These are phyloP conservation scores for Hippocampus guttulatus DNA, from an alignment of 2,113 vertebrate species.

Conservation along the genomic window DNA sequence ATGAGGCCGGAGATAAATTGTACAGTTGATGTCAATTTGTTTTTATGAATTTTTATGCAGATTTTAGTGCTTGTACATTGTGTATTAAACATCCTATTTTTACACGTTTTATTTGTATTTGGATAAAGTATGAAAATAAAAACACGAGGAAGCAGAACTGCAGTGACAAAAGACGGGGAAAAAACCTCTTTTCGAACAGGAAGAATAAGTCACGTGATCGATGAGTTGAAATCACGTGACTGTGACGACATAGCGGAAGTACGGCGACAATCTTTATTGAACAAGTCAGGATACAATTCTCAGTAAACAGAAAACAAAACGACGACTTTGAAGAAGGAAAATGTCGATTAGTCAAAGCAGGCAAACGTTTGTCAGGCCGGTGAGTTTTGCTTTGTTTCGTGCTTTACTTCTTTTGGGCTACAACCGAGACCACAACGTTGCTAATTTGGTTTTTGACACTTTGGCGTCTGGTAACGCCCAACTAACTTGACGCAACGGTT, in stretches of 20 bases:
- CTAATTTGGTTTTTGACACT: neutral
- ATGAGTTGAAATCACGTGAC: neutral
- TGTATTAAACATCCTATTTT: too few relatives aligned
- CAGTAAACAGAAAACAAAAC: neutral
- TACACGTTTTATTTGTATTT: too few relatives aligned
- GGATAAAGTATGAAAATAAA: too few relatives aligned
- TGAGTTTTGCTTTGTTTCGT: slow-evolving; percentile 28
- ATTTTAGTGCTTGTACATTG: neutral
- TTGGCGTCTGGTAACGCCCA: neutral
- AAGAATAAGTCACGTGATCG: neutral
- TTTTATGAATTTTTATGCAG: neutral
- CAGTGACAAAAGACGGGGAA: too few relatives aligned
- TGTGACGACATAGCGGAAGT: slow-evolving; percentile 25
- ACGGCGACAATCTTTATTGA: neutral
- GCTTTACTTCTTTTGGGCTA: neutral
- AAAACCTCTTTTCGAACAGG: too few relatives aligned
- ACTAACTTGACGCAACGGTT: neutral
- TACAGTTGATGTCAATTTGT: neutral
- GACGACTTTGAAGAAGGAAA: neutral
- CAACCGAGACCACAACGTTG: too few relatives aligned
- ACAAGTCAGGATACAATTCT: too few relatives aligned
- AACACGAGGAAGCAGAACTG: too few relatives aligned
- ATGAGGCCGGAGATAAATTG: neutral
- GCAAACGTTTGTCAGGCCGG: slow-evolving; percentile 64
- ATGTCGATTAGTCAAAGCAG: slow-evolving; percentile 65